Conservation (phyloP, 92 coral and sea anemone species). For the Anthopleura xanthogrammica region DNA sequence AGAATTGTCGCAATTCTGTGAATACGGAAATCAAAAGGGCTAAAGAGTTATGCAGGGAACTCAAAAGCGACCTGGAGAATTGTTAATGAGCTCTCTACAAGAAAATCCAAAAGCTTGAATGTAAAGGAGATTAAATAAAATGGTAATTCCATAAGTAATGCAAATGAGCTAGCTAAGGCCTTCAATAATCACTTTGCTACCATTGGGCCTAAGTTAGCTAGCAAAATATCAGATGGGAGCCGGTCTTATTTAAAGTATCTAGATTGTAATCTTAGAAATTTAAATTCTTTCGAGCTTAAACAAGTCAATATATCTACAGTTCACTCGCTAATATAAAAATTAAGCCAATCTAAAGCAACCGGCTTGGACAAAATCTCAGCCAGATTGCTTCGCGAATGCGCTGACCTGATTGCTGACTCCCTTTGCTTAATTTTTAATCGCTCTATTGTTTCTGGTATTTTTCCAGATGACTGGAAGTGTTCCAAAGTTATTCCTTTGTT, state of each 20-base stretch:
- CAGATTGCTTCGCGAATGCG: conserved; percentile 46
- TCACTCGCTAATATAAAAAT: conserved; percentile 36
- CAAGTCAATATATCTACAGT: conserved; percentile 43
- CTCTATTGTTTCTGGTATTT: conserved; percentile 35
- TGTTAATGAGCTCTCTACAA: neutral
- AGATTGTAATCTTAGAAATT: neutral
- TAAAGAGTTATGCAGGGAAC: conserved; percentile 5
- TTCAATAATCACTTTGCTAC: neutral
- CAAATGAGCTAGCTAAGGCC: neutral
- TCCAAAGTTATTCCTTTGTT: conserved; percentile 33
- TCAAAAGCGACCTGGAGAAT: neutral
- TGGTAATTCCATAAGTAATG: neutral
- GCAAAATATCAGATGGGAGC: neutral
- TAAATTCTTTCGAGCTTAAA: conserved; percentile 28
- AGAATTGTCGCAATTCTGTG: conserved; percentile 40
- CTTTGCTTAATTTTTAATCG: conserved; percentile 44
- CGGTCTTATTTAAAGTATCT: neutral
- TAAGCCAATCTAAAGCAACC: conserved; percentile 56
- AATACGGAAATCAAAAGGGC: conserved; percentile 39
- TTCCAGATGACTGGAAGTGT: conserved; percentile 42
- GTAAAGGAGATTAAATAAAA: neutral
- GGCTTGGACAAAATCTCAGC: conserved; percentile 60
- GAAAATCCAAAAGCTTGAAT: neutral
- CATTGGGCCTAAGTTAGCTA: neutral
- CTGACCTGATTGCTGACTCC: conserved; percentile 46